These are phyloP conservation scores for Erythrolamprus reginae DNA, from an alignment of 2,113 vertebrate species.

Conservation along the genomic window DNA sequence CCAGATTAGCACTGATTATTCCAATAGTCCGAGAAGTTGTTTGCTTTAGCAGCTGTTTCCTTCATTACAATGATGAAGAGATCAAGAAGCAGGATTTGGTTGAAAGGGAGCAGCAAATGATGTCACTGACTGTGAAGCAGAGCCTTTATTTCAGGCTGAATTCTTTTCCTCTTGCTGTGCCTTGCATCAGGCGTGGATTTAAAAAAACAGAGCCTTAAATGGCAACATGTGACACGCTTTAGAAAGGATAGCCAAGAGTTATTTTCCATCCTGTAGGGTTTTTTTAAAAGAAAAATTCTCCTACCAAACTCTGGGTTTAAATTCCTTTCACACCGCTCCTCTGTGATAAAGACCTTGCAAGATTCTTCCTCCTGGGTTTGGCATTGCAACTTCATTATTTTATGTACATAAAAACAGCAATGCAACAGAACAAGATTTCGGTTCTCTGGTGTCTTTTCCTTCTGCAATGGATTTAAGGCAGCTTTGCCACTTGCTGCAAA, in stretches of 20 bases:
- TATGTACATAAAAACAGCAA: neutral
- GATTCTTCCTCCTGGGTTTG: neutral
- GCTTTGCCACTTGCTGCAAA: neutral
- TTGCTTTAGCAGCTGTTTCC: neutral
- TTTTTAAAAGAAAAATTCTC: neutral
- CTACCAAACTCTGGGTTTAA: slow-evolving; percentile 13
- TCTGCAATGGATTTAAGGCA: neutral
- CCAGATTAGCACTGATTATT: neutral
- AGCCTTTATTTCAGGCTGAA: slow-evolving; percentile 28
- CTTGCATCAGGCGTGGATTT: slow-evolving; percentile 67
- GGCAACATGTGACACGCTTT: slow-evolving; percentile 42
- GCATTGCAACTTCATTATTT: neutral
- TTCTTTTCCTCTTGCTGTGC: slow-evolving; percentile 50
- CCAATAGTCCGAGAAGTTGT: neutral
- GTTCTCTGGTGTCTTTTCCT: neutral
- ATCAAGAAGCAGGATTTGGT: neutral
- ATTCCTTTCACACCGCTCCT: neutral
- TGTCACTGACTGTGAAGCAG: slow-evolving; percentile 27
- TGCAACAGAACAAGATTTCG: neutral
- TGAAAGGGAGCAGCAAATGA: neutral
- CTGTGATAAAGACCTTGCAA: neutral
- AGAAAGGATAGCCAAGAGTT: neutral
- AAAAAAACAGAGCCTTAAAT: slow-evolving; percentile 66
- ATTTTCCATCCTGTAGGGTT: slow-evolving; percentile 40
- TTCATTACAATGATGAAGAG: neutral